Base-by-base conservation (phyloP, 2,888 invertebrate genomes). In the Stenoptilia bipunctidactyla region DNA sequence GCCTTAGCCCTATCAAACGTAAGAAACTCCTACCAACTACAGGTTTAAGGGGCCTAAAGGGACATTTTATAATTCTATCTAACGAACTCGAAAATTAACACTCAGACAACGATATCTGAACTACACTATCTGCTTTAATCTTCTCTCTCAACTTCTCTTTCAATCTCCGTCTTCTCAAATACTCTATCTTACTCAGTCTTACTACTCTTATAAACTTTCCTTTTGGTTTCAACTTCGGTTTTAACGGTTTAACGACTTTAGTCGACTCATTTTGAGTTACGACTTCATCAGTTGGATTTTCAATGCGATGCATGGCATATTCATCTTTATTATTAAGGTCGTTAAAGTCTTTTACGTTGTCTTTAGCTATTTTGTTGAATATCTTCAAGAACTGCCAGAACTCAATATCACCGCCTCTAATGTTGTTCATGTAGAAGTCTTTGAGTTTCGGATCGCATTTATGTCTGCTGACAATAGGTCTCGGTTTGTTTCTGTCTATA, bases 361-460 rank as follows among this genome's bases (percentile, higher is more conserved):
- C 77, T 1, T 60, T 45, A 0, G 60, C 51, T 63, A 82, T 72
- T 47, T 64, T 70, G 42, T 80, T 80, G 38, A 61, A 80, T 1
- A 79, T 76, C 40, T 79, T 79, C 10, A 79, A 38, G 45, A 82
- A 82, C 15, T 82, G 79, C 71, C 77, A 75, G 35, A 82, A 82
- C 14, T 77, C 76, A 1, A 80, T 61, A 36, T 79, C 71, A 0
- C 64, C 62, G 0, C 80, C 80, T 46, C 67, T 63, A 0, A 80
- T 65, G 13, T 79, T 72, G 0, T 57, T 64, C 14, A 70, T 58
- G 34, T 74, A 82, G 41, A 82, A 82, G 0, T 68, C 58, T 13
- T 58, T 72, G 0, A 82, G 42, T 27, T 65, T 49, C 2, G 61
- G 58, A 15, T 80, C 77, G 36, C 79, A 79, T 45, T 63, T 74